Conservation (phyloP, 2,888 invertebrate genomes). For the Melipona beecheii region DNA sequence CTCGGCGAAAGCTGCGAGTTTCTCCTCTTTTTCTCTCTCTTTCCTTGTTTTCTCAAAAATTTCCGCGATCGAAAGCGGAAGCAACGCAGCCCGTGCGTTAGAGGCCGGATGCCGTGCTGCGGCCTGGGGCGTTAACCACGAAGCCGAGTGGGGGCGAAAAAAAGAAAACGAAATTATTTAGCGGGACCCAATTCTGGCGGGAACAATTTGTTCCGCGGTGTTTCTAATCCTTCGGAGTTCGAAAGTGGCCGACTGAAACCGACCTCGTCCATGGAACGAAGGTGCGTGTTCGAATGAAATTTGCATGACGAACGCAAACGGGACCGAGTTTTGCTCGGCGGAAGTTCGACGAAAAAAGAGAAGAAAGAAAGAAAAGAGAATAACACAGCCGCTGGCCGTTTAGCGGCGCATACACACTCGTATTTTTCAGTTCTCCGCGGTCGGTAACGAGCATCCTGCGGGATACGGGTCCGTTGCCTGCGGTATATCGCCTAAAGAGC, state of each 20-base stretch:
- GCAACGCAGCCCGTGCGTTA: too few species aligned
- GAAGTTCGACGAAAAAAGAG: conserved; percentile 55
- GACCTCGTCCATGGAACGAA: conserved; percentile 35
- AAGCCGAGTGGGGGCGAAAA: not conserved
- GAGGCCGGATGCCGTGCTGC: too few species aligned
- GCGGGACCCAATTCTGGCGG: conserved; percentile 5
- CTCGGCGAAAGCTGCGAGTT: too few species aligned
- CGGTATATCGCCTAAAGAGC: conserved; percentile 59
- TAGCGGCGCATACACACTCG: conserved; percentile 39
- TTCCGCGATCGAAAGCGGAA: too few species aligned
- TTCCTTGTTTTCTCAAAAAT: too few species aligned
- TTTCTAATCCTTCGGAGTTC: conserved; percentile 42
- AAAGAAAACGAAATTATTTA: conserved; percentile 21
- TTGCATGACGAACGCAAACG: conserved; percentile 66
- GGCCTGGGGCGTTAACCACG: too few species aligned
- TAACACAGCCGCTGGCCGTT: conserved; percentile 67
- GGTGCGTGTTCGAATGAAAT: conserved; percentile 62
- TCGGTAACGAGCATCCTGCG: conserved; percentile 57
- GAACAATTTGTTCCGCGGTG: conserved; percentile 40
- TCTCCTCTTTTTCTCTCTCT: too few species aligned
- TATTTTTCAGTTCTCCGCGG: conserved; percentile 53
- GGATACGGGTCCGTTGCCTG: conserved; percentile 54
- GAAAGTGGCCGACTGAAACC: conserved; percentile 25
- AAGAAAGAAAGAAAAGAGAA: too few species aligned
- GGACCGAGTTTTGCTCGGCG: conserved; percentile 56